Conservation (phyloP, 2,888 invertebrate genomes). For the Agrilus biguttatus region DNA sequence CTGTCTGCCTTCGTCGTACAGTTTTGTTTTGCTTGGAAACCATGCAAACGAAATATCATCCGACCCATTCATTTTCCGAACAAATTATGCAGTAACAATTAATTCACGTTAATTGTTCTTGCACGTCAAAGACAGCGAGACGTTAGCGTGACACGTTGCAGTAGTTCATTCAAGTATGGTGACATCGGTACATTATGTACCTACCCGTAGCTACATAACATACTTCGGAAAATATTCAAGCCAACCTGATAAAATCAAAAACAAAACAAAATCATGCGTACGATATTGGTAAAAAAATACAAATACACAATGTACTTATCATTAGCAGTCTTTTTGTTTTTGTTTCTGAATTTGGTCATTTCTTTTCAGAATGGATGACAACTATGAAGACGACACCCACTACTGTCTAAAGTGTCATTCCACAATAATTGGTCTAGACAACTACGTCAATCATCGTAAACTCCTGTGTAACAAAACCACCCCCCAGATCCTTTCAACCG, state of each 20-base stretch:
- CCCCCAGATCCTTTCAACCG: slow-evolving; percentile 24
- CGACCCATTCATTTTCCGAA: background rate
- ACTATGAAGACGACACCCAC: slow-evolving; percentile 72
- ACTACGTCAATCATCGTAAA: slow-evolving; percentile 74
- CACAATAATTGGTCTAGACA: slow-evolving; percentile 72
- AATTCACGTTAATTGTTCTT: slow-evolving; percentile 14
- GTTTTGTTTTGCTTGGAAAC: too few relatives aligned
- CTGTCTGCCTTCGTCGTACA: too few relatives aligned
- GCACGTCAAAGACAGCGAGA: slow-evolving; percentile 16
- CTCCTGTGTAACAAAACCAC: slow-evolving; percentile 37
- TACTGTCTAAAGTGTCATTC: slow-evolving; percentile 76
- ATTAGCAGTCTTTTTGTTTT: background rate
- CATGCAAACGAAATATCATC: too few relatives aligned
- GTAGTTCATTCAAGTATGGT: slow-evolving; percentile 13
- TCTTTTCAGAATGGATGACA: slow-evolving; percentile 35
- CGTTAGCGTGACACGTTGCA: slow-evolving; percentile 16
- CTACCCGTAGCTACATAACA: slow-evolving; percentile 4
- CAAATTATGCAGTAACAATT: slow-evolving; percentile 14
- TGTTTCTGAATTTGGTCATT: background rate
- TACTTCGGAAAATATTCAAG: too few relatives aligned
- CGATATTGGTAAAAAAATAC: too few relatives aligned
- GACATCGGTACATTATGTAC: slow-evolving; percentile 10
- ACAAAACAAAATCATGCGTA: background rate
- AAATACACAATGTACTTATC: too few relatives aligned
- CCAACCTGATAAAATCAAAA: background rate